Conservation (phyloP, 2,888 invertebrate species). For the Patella ulyssiponensis region DNA sequence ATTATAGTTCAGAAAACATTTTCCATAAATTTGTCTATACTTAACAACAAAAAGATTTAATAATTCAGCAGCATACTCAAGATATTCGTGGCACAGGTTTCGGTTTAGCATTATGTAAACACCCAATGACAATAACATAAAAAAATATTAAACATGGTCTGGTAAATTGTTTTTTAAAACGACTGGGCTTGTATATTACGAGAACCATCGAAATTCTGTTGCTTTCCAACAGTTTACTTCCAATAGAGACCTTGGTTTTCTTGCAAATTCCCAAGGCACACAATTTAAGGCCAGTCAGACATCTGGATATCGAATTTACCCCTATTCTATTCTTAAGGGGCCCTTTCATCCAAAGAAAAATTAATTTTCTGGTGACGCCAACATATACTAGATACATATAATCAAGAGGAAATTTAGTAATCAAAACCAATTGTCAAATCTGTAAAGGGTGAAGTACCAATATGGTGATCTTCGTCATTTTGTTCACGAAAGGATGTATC, state of each 20-base stretch:
- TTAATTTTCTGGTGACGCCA: conserved; percentile 55
- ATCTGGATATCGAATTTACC: background rate
- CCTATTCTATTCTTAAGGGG: conserved; percentile 25
- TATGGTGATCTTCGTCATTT: too few species aligned
- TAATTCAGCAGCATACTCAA: conserved; percentile 39
- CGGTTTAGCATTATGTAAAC: conserved; percentile 36
- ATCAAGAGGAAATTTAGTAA: conserved; percentile 40
- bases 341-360: conserved; percentile 50
- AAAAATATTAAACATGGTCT: conserved; percentile 40
- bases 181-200: conserved; percentile 51
- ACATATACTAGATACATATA: conserved; percentile 63
- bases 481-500: too few species aligned
- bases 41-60: conserved; percentile 49
- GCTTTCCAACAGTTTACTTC: conserved; percentile 54
- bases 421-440: too few species aligned
- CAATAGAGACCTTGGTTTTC: conserved; percentile 49
- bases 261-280: conserved; percentile 45
- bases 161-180: conserved; percentile 40
- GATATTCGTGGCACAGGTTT: conserved; percentile 29
- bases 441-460: too few species aligned
- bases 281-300: conserved; percentile 12
- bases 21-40: conserved; percentile 56
- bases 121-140: conserved; percentile 48
- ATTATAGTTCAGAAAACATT: conserved; percentile 63
- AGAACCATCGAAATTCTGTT: conserved; percentile 53